phyloP scores from a whole-genome alignment of 2,113 vertebrate genomes.

The Epinephelus lanceolatus region DNA sequence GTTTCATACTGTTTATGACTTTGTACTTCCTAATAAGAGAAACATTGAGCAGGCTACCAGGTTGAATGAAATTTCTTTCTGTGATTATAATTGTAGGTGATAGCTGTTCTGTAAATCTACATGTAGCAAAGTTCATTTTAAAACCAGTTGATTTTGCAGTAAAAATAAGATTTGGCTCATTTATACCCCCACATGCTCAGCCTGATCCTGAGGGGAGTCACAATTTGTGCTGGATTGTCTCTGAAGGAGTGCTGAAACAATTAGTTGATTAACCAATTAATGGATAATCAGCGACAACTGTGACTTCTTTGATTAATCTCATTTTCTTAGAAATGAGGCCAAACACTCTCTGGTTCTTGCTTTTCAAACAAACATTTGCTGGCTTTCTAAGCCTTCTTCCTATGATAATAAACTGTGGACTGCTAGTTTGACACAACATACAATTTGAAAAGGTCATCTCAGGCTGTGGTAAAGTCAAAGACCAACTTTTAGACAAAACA shows the following conservation, averaged over 20 bases:
- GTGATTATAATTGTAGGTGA: not conserved
- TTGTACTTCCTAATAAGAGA: not conserved
- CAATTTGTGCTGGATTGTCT: not conserved
- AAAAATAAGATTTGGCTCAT: not conserved
- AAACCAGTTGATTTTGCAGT: not conserved
- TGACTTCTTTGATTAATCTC: not conserved
- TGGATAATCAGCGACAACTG: not conserved
- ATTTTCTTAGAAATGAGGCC: not conserved
- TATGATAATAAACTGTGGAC: not conserved
- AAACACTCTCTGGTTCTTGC: not conserved
- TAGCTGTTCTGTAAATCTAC: too few species aligned
- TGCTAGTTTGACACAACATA: not conserved
- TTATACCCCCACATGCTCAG: not conserved
- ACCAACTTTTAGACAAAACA: not conserved
- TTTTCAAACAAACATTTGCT: not conserved
- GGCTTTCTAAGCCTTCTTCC: not conserved
- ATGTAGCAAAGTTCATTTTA: not conserved
- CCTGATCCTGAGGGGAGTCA: not conserved
- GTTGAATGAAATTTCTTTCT: not conserved
- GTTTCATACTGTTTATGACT: not conserved
- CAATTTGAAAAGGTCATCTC: not conserved
- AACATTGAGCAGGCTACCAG: not conserved
- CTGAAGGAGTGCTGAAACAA: not conserved
- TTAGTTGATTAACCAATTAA: not conserved
- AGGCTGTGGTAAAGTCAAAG: not conserved